Conservation (phyloP, 2,113 vertebrate genomes). For the Strigops habroptila region DNA sequence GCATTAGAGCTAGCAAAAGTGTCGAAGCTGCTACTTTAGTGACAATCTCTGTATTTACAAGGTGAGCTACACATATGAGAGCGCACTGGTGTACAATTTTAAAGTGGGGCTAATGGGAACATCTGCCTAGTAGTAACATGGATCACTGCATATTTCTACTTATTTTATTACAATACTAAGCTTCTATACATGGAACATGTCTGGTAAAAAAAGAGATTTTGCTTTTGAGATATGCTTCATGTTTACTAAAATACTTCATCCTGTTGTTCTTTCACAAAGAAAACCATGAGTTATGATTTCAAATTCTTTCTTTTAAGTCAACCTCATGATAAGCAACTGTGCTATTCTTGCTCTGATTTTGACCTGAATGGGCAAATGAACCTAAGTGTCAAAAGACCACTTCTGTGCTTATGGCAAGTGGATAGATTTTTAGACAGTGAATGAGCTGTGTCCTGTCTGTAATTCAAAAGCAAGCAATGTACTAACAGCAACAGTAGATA, state of each 20-base stretch:
- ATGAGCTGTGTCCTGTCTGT: background rate
- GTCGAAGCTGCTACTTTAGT: background rate
- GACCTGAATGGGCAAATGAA: background rate
- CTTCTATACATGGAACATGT: background rate
- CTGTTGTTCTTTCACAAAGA: background rate
- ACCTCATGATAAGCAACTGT: background rate
- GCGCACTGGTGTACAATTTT: background rate
- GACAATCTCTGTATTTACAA: background rate
- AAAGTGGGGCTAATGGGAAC: background rate
- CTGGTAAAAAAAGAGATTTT: background rate
- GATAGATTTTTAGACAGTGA: background rate
- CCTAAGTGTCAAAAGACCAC: background rate
- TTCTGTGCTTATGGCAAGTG: background rate
- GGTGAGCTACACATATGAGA: background rate
- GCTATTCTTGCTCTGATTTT: background rate
- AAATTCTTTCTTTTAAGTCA: background rate
- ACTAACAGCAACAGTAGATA: background rate
- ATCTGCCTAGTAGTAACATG: background rate
- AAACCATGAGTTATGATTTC: background rate
- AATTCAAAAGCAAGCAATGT: background rate
- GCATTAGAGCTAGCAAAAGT: background rate
- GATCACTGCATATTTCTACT: background rate
- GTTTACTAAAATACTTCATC: background rate
- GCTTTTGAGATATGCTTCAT: background rate
- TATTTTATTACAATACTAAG: background rate